Evolutionary conservation across 2,797 vertebrate genomes (phyloP), one percentile per base, ranked within the genome.

Genomic region (Sebastes vulpes): DNA sequence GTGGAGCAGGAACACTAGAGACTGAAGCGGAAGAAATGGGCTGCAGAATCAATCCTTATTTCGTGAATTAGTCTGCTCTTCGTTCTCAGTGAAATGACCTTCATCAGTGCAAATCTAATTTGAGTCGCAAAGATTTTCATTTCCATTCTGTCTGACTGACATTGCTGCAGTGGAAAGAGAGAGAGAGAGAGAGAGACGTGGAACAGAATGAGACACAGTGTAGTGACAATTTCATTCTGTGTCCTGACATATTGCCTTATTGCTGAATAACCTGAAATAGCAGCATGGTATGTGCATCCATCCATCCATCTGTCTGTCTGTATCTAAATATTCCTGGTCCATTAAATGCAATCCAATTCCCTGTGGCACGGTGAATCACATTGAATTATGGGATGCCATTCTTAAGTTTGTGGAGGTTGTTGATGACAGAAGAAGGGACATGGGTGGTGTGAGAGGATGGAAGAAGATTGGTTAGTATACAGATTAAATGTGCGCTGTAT

Each of bases 31-130:
- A 53, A 6, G 53, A 74, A 50, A 71, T 8, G n/a, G 65, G 50
- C 56, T 10, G 25, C 61, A 14, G 31, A 71, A 89, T 88, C 75
- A 18, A 79, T 85, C 66, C 74, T 66, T 18, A 76, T 87, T 67
- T 66, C 1, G 1, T 61, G 38, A 82, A 82, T 74, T 46, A 58
- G 42, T 85, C 79, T 18, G 61, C 79, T 83, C 54, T 31, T 42
- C 12, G 6, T 58, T 54, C 46, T 38, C 68, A 26, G 25, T 38
- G 56, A 76, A 83, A 83, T 65, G 84, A 87, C 91, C 89, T 87
- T 89, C 81, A 79, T 87, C 84, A 75, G 70, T 16, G 56, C 67
- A 82, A 89, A 90, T 79, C 76, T 57, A 82, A 84, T 86, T 68
- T 71, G 59, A 77, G 59, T 73, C 20, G 5, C 80, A 84, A 61